Percentiles rank a stretch among this genome's conserved stretches.
Conservation (phyloP, 2,888 invertebrate genomes). For the Macrosiphum euphorbiae region DNA sequence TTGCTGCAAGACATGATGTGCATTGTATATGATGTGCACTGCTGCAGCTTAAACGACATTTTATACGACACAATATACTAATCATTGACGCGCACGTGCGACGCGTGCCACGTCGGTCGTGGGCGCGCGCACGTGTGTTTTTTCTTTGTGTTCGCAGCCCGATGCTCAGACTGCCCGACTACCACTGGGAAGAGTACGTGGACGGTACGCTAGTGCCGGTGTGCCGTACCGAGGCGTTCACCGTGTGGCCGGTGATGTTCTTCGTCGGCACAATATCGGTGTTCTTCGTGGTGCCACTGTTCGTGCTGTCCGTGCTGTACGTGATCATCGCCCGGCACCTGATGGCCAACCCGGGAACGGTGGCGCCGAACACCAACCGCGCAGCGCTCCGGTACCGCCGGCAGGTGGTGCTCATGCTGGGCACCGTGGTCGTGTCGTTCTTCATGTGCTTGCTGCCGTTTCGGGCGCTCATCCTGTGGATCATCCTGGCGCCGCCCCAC, state of each 20-base stretch:
- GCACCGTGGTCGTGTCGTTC: conserved; percentile 90
- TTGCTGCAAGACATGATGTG: not conserved
- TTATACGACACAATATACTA: not conserved
- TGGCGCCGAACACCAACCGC: conserved; percentile 73
- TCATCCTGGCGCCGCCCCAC: conserved; percentile 80
- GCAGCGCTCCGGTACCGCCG: conserved; percentile 68
- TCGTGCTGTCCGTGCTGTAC: conserved; percentile 85
- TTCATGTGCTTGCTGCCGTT: conserved; percentile 92
- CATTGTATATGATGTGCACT: not conserved
- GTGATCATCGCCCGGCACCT: conserved; percentile 87
- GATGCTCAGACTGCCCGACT: conserved; percentile 84
- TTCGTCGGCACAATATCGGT: conserved; percentile 84
- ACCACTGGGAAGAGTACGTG: conserved; percentile 78
- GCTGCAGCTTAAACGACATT: not conserved
- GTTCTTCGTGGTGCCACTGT: conserved; percentile 88
- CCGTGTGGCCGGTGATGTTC: conserved; percentile 84
- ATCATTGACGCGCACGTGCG: conserved; percentile 15
- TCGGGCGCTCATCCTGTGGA: conserved; percentile 88
- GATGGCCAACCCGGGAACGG: conserved; percentile 83
- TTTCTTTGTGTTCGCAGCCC: conserved; percentile 76
- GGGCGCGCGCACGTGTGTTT: conserved; percentile 18
- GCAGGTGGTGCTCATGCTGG: conserved; percentile 83
- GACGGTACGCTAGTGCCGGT: conserved; percentile 82
- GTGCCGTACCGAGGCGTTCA: conserved; percentile 85
- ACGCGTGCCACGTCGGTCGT: not conserved